phyloP scores from a whole-genome alignment of 2,113 vertebrate species.

The Leptobrachium leishanense region DNA sequence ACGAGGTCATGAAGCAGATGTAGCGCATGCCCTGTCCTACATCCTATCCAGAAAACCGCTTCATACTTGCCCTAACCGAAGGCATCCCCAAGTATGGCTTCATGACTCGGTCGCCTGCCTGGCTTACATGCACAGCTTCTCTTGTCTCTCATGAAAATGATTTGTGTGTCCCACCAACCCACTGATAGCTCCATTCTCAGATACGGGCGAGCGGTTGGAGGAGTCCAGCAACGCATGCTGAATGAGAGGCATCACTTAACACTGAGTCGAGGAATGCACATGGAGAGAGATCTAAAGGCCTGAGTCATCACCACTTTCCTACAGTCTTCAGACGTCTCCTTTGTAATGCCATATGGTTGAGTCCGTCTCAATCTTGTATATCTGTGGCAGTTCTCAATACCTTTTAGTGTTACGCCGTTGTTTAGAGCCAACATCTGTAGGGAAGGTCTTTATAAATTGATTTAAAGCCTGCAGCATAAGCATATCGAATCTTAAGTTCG shows the following conservation, averaged over 20 bases:
- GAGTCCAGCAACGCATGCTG: neutral
- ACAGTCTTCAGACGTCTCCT: slow-evolving; percentile 41
- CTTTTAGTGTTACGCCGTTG: slow-evolving; percentile 55
- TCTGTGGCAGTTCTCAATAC: slow-evolving; percentile 54
- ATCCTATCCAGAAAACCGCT: too few species aligned
- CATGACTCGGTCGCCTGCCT: too few species aligned
- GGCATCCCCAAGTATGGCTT: too few species aligned
- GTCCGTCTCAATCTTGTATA: slow-evolving; percentile 39
- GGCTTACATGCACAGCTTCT: too few species aligned
- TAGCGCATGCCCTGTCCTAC: too few species aligned
- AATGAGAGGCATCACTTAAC: slow-evolving; percentile 6
- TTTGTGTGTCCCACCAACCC: too few species aligned
- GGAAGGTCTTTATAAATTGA: slow-evolving; percentile 61
- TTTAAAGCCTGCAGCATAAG: slow-evolving; percentile 69
- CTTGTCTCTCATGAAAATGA: too few species aligned
- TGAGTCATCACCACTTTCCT: slow-evolving; percentile 37
- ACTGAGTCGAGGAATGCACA: neutral
- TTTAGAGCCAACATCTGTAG: slow-evolving; percentile 65
- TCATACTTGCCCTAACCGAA: too few species aligned
- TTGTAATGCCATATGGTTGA: slow-evolving; percentile 53
- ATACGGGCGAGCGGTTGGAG: neutral
- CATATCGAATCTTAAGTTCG: slow-evolving; percentile 57
- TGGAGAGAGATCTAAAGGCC: slow-evolving; percentile 37
- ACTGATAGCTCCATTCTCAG: neutral
- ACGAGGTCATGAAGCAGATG: too few species aligned